phyloP scores from a whole-genome alignment of 2,113 vertebrate species.

The Danio rerio region GRCz12tu NC_133185.1:41006001-41006500 shows the following conservation, averaged over 20 bases:
- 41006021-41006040: neutral
- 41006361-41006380: conserved; percentile 39
- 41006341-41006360: conserved; percentile 35
- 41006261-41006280: neutral
- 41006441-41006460: conserved; percentile 39
- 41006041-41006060: neutral
- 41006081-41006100: neutral
- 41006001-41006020: too few species aligned
- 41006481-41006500: neutral
- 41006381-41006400: conserved; percentile 33
- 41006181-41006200: neutral
- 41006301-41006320: conserved; percentile 18
- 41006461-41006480: conserved; percentile 6
- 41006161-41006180: neutral
- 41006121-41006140: neutral
- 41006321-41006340: conserved; percentile 26
- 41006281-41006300: conserved; percentile 10
- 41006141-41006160: neutral
- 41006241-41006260: conserved; percentile 21
- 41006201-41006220: conserved; percentile 3
- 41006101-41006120: neutral
- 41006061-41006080: neutral
- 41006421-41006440: conserved; percentile 20
- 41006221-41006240: conserved; percentile 17
- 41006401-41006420: neutral